These are phyloP conservation scores for Pseudorectes ferrugineus DNA, from an alignment of 2,113 vertebrate genomes.

Conservation along the genomic window DNA sequence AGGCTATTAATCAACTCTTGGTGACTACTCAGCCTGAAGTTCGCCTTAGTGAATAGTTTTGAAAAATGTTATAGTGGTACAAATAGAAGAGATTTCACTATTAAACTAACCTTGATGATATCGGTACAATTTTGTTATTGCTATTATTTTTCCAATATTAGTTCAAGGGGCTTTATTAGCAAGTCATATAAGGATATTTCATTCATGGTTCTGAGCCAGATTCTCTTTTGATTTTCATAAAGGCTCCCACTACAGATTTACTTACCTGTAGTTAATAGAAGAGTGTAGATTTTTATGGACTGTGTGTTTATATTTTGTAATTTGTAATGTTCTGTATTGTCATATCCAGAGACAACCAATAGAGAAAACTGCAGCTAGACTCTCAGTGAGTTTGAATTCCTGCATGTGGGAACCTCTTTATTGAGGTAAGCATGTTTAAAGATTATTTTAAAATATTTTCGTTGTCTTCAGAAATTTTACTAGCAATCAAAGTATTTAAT, in stretches of 20 bases:
- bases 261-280: not conserved
- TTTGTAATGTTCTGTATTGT: not conserved
- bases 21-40: not conserved
- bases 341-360: not conserved
- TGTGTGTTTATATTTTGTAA: not conserved
- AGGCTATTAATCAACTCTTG: not conserved
- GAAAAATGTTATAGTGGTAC: not conserved
- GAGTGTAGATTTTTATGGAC: not conserved
- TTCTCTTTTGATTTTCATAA: not conserved
- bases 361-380: not conserved
- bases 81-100: not conserved
- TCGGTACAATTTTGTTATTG: not conserved
- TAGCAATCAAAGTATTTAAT: not conserved
- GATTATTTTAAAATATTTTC: not conserved
- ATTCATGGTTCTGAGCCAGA: not conserved
- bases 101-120: not conserved
- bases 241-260: not conserved
- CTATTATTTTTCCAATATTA: not conserved
- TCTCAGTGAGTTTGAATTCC: not conserved
- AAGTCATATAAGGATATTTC: not conserved
- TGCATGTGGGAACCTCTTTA: not conserved
- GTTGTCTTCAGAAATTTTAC: not conserved
- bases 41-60: not conserved
- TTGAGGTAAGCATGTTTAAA: not conserved
- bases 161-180: not conserved